Evolutionary conservation across 2,113 vertebrate species (phyloP).

Genomic region (Oceanites oceanicus): DNA sequence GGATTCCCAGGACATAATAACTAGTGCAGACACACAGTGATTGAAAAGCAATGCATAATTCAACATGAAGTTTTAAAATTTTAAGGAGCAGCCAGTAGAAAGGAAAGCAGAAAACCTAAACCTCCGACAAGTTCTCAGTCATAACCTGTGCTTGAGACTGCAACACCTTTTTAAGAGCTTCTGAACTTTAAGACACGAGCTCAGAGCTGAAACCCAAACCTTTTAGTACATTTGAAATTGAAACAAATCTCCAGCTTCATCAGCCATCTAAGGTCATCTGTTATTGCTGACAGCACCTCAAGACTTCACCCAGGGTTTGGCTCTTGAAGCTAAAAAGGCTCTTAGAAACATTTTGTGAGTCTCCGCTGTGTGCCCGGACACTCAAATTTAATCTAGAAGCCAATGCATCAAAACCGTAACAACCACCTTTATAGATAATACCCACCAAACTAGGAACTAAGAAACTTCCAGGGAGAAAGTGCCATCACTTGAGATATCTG

Average conservation of each 20-base stretch:
- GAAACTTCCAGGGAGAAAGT: not conserved
- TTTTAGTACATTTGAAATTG: not conserved
- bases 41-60: constrained; percentile 31
- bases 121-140: not conserved
- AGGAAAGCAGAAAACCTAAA: not conserved
- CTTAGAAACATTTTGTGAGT: not conserved
- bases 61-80: constrained; percentile 1
- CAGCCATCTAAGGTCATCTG: not conserved
- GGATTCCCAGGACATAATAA: not conserved
- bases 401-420: not conserved
- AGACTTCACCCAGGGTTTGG: not conserved
- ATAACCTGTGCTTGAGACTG: not conserved
- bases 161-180: not conserved
- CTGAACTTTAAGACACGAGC: not conserved
- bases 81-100: constrained; percentile 5
- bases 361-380: not conserved
- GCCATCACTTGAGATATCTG: not conserved
- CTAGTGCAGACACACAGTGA: not conserved
- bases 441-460: not conserved
- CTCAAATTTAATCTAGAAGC: not conserved
- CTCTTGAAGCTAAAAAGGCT: not conserved
- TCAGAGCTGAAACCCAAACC: not conserved
- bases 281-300: not conserved
- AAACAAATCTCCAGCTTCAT: not conserved
- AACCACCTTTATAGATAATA: not conserved